Base-by-base conservation (phyloP, 2,113 vertebrate genomes). In the Brevimyrus niger region DNA sequence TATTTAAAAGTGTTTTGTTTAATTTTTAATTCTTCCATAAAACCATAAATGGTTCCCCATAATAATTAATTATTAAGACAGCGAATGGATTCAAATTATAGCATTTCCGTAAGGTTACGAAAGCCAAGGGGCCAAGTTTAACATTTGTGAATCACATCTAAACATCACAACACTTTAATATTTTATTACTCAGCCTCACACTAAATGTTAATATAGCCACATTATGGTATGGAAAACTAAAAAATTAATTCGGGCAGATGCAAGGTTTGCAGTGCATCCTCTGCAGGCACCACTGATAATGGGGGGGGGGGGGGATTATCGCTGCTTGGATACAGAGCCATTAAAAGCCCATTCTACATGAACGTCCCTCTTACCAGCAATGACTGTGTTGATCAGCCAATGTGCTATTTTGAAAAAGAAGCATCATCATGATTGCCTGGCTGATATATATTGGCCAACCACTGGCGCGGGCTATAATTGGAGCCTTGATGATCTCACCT, bases 401-500 rank as follows among this genome's bases (percentile, higher is more conserved):
- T 69, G 61, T 69, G 61, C 61, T 69, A 31, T 69, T 69, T 69
- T 69, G 61, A 31, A 31, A 27, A 27, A 31, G 61, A 27, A 69
- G 9, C 61, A 69, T 69, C 61, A 69, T 13, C 61, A 69, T 4
- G 61, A 11, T 69, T 27, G 61, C 10, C 61, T 69, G 61, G 3
- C n/a, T 31, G 61, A 76, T 42, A 42, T 17, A 42, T 42, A 38
- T 80, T 6, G 5, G 73, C 73, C 73, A 7, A 42, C 35, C n/a
- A 11, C 9, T 69, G n/a, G 58, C 8, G 23, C 23, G 23, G 8
- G 61, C 61, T 69, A 31, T 69, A 69, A 69, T 7, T 80, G 35
- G 13, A 80, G 38, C 35, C 35, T 19, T 80, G 35, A 48, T 44
- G 65, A 91, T 86, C 91, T 50, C 82, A 42, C 48, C 87, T 88